Evolutionary conservation across 2,888 invertebrate species (phyloP), one percentile per base, ranked within the genome.

Genomic region (Cetonia aurata): DNA sequence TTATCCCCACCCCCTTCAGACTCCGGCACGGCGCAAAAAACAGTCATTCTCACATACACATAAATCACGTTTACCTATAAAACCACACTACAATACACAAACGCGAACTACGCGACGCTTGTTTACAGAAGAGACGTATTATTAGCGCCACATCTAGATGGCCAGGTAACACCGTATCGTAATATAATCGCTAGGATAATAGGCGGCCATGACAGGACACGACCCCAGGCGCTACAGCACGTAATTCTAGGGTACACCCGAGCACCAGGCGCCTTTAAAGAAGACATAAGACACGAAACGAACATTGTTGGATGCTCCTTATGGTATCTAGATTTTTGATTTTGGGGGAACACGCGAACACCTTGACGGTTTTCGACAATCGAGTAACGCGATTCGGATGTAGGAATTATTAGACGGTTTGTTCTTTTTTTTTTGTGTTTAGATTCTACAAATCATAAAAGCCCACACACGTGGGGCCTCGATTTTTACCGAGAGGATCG

Each of bases 161-260:
- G 62, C 62, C 62, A 65, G 62, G 62, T 65, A 65, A 65, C 69
- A 68, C 67, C 44, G 67, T 68, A 68, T 68, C 67, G 57, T 67
- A 62, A 70, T 75, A 75, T 77, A 76, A 77, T 77, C 77, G 73
- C 71, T 46, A 72, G 77, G 75, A 77, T 76, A 75, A 76, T 76
- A 70, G 75, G 73, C 71, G 73, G 78, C 80, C 77, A 80, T 80
- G 82, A 82, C 82, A 81, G 81, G 79, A 80, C 78, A 74, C 57
- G 37, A 57, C 67, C 57, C 48, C 62, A 55, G 77, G 81, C 80
- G 67, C 74, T 76, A 73, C 73, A 13, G 74, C 71, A 37, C 37
- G 75, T 82, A 82, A 82, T 82, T 78, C 80, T 68, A 80, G 81
- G 82, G 80, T 82, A 78, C n/a, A n/a, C 76, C 71, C 74, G 76